Conservation (phyloP, 2,888 invertebrate genomes). For the Pachydiplax longipennis region DNA sequence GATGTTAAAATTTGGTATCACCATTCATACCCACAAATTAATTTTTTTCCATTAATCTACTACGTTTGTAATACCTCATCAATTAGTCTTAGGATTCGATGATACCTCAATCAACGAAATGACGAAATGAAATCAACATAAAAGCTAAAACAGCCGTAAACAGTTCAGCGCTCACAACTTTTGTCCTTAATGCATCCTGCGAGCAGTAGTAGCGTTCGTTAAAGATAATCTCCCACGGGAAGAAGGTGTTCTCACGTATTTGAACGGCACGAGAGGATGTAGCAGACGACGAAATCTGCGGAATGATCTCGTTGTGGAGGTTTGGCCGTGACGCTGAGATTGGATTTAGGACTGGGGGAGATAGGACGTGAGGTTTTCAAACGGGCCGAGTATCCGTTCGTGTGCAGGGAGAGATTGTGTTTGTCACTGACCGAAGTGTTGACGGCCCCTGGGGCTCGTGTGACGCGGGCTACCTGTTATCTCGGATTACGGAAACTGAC, state of each 20-base stretch:
- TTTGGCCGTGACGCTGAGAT: not conserved
- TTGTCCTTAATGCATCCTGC: not conserved
- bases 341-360: not conserved
- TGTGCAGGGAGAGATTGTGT: conserved; percentile 18
- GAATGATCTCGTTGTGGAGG: not conserved
- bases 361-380: conserved; percentile 3
- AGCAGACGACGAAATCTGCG: not conserved
- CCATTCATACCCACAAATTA: too few relatives aligned
- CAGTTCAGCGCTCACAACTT: too few relatives aligned
- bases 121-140: too few relatives aligned
- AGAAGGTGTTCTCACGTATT: not conserved
- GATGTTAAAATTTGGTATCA: too few relatives aligned
- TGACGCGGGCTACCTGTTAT: conserved; percentile 29
- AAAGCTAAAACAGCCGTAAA: too few relatives aligned
- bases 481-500: conserved; percentile 8
- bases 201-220: not conserved
- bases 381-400: not conserved
- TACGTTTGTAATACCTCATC: too few relatives aligned
- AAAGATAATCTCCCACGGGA: not conserved
- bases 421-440: conserved; percentile 25
- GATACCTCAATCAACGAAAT: too few relatives aligned
- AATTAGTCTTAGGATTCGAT: too few relatives aligned
- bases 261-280: not conserved
- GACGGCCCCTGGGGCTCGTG: conserved; percentile 4
- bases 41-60: too few relatives aligned